These are phyloP conservation scores for Hapalemur alaotrensis DNA, from an alignment of 2,797 vertebrate species.

Conservation along the genomic window DNA sequence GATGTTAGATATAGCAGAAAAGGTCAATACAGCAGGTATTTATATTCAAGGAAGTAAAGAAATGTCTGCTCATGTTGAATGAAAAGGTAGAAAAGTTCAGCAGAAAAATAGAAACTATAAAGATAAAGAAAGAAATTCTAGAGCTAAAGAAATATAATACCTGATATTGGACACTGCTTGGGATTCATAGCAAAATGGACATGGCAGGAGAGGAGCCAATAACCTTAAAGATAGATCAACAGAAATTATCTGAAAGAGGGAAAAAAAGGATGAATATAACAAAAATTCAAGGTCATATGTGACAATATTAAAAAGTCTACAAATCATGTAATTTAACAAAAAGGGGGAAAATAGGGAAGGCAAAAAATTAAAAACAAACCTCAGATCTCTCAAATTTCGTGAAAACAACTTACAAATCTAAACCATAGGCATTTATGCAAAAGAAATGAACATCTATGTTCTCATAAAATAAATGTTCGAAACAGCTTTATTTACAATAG, in stretches of 20 bases:
- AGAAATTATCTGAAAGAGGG: background rate
- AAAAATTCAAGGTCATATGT: background rate
- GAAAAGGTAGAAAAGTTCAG: background rate
- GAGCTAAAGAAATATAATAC: background rate
- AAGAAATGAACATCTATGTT: background rate
- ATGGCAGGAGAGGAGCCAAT: background rate
- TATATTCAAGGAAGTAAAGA: background rate
- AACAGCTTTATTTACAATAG: background rate
- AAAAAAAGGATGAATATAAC: background rate
- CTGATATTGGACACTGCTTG: background rate
- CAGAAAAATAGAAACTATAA: background rate
- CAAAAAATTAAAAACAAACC: background rate
- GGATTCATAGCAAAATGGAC: background rate
- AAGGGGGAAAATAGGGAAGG: accelerated
- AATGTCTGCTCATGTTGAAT: background rate
- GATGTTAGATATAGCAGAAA: background rate
- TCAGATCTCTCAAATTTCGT: background rate
- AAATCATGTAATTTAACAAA: background rate
- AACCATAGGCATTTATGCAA: background rate
- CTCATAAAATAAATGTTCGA: background rate
- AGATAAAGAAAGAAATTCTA: background rate
- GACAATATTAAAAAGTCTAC: background rate
- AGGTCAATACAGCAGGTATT: background rate
- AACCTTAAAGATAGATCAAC: background rate
- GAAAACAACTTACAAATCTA: background rate